Conservation (phyloP, 2,113 vertebrate species). For the Zonotrichia leucophrys region DNA sequence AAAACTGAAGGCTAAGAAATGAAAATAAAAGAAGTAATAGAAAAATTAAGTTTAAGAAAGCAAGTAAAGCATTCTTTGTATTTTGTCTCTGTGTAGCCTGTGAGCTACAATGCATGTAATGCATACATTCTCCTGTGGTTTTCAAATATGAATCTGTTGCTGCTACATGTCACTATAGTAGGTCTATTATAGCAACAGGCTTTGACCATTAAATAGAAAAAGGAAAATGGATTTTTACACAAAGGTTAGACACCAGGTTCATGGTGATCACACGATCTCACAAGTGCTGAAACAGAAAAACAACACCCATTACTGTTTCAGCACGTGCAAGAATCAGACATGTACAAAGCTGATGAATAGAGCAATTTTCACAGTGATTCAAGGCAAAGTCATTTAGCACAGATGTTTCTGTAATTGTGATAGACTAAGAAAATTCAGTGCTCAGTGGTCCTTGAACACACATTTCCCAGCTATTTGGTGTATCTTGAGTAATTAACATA, state of each 20-base stretch:
- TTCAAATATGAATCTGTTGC: neutral
- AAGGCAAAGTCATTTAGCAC: neutral
- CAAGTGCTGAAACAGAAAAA: neutral
- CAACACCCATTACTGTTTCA: neutral
- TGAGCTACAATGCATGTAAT: neutral
- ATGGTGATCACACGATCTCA: neutral
- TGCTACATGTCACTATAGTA: neutral
- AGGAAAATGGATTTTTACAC: neutral
- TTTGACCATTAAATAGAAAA: neutral
- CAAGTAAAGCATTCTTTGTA: neutral
- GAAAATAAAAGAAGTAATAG: neutral
- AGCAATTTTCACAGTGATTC: neutral
- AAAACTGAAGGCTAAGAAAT: neutral
- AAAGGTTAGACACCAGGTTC: neutral
- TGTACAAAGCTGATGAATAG: neutral
- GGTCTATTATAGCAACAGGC: neutral
- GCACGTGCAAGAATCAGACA: neutral
- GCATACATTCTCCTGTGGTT: neutral
- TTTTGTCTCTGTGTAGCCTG: neutral
- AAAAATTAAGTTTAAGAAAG: neutral
- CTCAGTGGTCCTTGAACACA: conserved; percentile 3
- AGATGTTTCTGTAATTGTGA: conserved; percentile 33
- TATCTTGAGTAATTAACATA: neutral
- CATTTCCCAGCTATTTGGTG: neutral
- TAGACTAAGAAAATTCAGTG: neutral